Conservation (phyloP, 2,797 vertebrate species). For the Botia kubotai region DNA sequence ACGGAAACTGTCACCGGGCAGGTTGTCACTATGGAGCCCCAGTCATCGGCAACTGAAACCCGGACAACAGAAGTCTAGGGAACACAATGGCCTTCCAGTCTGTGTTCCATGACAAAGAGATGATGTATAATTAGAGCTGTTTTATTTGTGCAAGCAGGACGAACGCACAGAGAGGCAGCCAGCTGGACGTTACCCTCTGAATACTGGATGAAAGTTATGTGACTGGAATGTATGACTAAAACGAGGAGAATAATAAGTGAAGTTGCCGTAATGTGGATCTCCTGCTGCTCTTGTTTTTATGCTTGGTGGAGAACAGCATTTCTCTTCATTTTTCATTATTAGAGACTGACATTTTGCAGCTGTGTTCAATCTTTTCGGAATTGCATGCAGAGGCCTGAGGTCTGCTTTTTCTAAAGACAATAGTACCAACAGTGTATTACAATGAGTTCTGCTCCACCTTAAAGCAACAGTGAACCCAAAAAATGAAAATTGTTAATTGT, state of each 20-base stretch:
- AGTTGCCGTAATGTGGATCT: conserved; percentile 1
- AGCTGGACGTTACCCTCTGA: conserved; percentile 19
- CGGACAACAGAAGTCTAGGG: conserved; percentile 30
- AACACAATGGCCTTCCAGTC: conserved; percentile 45
- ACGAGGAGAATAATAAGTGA: conserved; percentile 2
- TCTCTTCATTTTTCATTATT: conserved; percentile 30
- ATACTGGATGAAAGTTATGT: conserved; percentile 13
- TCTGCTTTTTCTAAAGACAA: conserved; percentile 16
- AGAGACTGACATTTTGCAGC: conserved; percentile 18
- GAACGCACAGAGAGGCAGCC: conserved; percentile 11
- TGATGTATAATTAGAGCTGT: conserved; percentile 39
- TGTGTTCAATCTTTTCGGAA: conserved; percentile 35
- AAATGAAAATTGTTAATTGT: background rate
- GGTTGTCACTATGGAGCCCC: conserved; percentile 18
- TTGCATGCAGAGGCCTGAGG: conserved; percentile 4
- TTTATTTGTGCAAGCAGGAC: conserved; percentile 31
- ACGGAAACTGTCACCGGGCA: conserved; percentile 42
- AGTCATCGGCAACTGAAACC: conserved; percentile 24
- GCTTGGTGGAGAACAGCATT: background rate
- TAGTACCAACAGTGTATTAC: background rate
- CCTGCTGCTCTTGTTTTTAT: conserved; percentile 15
- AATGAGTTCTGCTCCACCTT: background rate
- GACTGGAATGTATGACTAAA: conserved; percentile 14
- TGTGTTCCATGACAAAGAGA: conserved; percentile 27
- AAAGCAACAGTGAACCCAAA: background rate